phyloP scores from a whole-genome alignment of 1,140 invertebrate species.

The Neodiprion fabricii region DNA sequence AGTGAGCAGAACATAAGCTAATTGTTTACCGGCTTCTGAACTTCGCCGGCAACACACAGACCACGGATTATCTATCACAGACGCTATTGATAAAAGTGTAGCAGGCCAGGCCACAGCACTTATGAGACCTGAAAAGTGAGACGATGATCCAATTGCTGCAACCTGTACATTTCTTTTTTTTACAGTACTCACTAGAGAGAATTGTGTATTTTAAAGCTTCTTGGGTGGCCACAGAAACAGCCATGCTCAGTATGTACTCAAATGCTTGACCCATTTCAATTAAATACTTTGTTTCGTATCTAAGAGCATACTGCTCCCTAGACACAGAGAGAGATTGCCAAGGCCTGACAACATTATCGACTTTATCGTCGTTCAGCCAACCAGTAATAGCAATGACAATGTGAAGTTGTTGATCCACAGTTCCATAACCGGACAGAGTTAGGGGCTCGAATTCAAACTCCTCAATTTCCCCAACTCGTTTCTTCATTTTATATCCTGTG shows the following conservation, averaged over 20 bases:
- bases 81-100: conserved; percentile 68
- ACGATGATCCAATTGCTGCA: conserved; percentile 7
- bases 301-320: conserved; percentile 73
- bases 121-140: conserved; percentile 64
- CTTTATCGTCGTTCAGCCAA: conserved; percentile 66
- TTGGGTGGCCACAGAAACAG: conserved; percentile 72
- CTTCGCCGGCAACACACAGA: conserved; percentile 73
- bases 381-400: conserved; percentile 74
- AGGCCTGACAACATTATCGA: conserved; percentile 62
- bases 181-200: conserved; percentile 63
- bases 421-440: conserved; percentile 50
- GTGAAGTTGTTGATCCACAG: conserved; percentile 62
- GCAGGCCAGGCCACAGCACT: conserved; percentile 76
- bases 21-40: conserved; percentile 71
- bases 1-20: conserved; percentile 72
- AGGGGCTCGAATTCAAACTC: conserved; percentile 71
- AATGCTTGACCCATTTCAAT: conserved; percentile 71
- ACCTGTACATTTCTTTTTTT: neutral
- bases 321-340: conserved; percentile 70
- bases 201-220: conserved; percentile 79
- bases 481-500: conserved; percentile 75
- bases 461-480: conserved; percentile 73
- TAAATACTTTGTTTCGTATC: conserved; percentile 75
- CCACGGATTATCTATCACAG: conserved; percentile 80
- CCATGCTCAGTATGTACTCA: conserved; percentile 71